A percentile compares a stretch with the other conserved stretches of the same genome.
Conservation (phyloP, 1,140 invertebrate genomes). For the Trachymyrmex cornetzi region DNA sequence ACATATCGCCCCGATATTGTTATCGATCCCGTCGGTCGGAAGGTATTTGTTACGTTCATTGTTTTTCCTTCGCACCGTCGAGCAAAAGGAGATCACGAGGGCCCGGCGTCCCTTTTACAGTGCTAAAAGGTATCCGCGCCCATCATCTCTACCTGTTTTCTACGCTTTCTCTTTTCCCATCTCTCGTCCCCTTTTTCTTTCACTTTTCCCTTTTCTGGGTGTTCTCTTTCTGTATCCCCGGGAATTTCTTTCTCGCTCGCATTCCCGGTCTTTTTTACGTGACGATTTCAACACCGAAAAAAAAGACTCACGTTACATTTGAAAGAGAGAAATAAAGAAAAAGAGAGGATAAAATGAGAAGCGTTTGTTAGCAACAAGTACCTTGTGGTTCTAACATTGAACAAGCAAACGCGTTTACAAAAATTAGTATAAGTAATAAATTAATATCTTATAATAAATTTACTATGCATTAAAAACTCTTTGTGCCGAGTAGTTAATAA, state of each 20-base stretch:
- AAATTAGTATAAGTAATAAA: background rate
- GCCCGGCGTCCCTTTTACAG: constrained; percentile 75
- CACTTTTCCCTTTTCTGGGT: constrained; percentile 46
- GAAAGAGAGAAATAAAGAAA: background rate
- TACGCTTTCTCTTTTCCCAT: constrained; percentile 69
- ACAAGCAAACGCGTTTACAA: background rate
- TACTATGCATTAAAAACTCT: background rate
- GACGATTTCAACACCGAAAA: constrained; percentile 42
- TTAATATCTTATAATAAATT: background rate
- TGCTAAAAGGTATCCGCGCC: constrained; percentile 70
- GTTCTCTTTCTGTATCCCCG: constrained; percentile 20
- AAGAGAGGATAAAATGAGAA: background rate
- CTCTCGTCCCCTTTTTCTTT: constrained; percentile 58
- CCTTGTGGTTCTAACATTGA: background rate
- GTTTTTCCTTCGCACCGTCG: constrained; percentile 78
- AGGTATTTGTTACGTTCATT: constrained; percentile 78
- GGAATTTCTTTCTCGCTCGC: constrained; percentile 4
- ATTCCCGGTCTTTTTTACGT: constrained; percentile 29
- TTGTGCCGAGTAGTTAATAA: background rate
- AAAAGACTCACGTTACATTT: constrained; percentile 11
- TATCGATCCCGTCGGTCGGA: constrained; percentile 74
- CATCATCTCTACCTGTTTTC: constrained; percentile 66
- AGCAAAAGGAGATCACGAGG: constrained; percentile 78
- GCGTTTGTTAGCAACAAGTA: constrained; percentile 21
- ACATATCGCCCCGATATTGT: constrained; percentile 71